A percentile compares a stretch with the other conserved stretches of the same genome.
Evolutionary conservation across 2,113 vertebrate species (phyloP).

Genomic region (Dunckerocampus dactyliophorus): DNA sequence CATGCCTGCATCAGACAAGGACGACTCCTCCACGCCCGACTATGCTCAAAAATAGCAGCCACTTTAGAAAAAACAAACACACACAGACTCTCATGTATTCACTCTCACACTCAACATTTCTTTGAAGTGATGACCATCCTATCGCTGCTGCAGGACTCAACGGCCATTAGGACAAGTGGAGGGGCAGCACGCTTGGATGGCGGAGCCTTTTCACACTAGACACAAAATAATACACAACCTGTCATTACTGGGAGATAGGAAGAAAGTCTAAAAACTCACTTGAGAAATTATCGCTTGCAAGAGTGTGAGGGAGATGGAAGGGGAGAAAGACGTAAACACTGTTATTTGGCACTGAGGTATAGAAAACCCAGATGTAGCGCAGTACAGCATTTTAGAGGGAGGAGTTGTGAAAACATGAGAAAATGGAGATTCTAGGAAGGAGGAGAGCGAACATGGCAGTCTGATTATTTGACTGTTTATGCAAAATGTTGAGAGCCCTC

Average conservation of each 20-base stretch:
- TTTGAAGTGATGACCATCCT: conserved; percentile 58
- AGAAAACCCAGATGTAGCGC: conserved; percentile 35
- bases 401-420: conserved; percentile 34
- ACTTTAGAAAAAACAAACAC: conserved; percentile 1
- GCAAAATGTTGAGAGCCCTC: conserved; percentile 61
- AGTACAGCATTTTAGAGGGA: conserved; percentile 26
- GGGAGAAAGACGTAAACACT: conserved; percentile 55
- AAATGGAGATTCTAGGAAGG: conserved; percentile 27
- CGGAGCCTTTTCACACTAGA: conserved; percentile 52
- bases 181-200: conserved; percentile 53
- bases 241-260: conserved; percentile 49
- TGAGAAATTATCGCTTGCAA: conserved; percentile 47
- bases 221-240: conserved; percentile 66
- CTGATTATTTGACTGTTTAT: conserved; percentile 70
- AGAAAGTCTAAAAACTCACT: conserved; percentile 43
- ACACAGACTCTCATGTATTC: conserved; percentile 13
- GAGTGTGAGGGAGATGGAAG: conserved; percentile 31
- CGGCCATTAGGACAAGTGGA: conserved; percentile 59
- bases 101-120: conserved; percentile 37
- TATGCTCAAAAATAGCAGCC: neutral
- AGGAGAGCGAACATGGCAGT: conserved; percentile 35
- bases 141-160: conserved; percentile 46
- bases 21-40: conserved; percentile 1
- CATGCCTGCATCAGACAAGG: neutral
- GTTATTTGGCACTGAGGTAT: conserved; percentile 49